Evolutionary conservation across 2,113 vertebrate species (phyloP).

Genomic region (Verasper variegatus): DNA sequence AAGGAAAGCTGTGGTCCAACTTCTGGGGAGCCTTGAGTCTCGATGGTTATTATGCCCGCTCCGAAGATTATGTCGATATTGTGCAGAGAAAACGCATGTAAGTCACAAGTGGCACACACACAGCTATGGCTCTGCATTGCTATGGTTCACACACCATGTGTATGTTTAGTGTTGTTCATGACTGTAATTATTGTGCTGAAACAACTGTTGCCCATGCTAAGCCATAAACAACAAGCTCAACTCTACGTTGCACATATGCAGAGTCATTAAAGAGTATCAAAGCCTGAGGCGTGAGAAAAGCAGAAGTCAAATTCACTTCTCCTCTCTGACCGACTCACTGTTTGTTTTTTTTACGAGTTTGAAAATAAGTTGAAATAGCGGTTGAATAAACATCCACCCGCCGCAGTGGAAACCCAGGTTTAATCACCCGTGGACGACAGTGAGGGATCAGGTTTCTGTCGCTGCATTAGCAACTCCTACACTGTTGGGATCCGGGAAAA

Average conservation of each 20-base stretch:
- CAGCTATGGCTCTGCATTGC: conserved; percentile 11
- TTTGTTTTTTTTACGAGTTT: conserved; percentile 14
- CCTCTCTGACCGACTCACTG: conserved; percentile 5
- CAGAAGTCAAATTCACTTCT: conserved; percentile 2
- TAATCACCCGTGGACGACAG: conserved; percentile 17
- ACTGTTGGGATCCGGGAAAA: not conserved
- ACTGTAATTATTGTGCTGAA: conserved; percentile 1
- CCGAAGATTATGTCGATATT: conserved; percentile 97
- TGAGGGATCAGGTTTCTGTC: not conserved
- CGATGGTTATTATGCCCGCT: conserved; percentile 96
- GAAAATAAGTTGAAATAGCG: conserved; percentile 33
- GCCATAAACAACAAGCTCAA: conserved; percentile 4
- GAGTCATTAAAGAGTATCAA: not conserved
- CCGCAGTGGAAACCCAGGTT: conserved; percentile 20
- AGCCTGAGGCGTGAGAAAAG: not conserved
- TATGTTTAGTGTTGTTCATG: not conserved
- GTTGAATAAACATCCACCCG: conserved; percentile 18
- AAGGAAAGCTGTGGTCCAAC: conserved; percentile 97
- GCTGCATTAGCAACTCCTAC: not conserved
- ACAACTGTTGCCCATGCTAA: conserved; percentile 1
- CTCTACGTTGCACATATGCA: not conserved
- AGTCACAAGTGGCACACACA: conserved; percentile 72
- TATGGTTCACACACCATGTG: not conserved
- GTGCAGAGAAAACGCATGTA: conserved; percentile 95
- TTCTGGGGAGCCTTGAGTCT: conserved; percentile 97